Evolutionary conservation across 2,888 invertebrate species (phyloP), one percentile per base, ranked within the genome.

Genomic region (Chrysolina oricalcia): DNA sequence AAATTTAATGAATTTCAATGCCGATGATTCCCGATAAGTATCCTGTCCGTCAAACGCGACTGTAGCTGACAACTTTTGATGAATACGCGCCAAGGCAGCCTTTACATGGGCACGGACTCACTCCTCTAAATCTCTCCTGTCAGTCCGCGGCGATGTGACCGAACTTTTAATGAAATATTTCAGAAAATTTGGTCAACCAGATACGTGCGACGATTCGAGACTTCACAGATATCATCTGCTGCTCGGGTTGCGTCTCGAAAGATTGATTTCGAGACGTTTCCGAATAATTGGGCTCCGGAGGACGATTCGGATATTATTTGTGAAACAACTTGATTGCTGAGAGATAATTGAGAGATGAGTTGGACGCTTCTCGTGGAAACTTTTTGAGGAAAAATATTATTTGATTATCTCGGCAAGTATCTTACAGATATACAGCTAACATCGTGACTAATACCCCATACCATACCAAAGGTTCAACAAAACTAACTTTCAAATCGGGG

Each of bases 11-110:
- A 73, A 75, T 78, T 77, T 74, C 72, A 67, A 73, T 76, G 74
- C 70, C 70, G 72, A 76, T 74, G 67, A 65, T 73, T 67, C 66
- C 63, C 68, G 75, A 75, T 77, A 74, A 77, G 76, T 76, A 74
- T 78, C 79, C 79, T 78, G 82, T 82, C 78, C 81, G 81, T 84
- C 83, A 83, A 75, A 77, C 78, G 79, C 80, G 81, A 80, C 81
- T 78, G 83, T 80, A 82, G 84, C 81, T 85, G 84, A 84, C 84
- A 84, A 80, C 83, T 81, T 81, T 82, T 85, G 85, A 85, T 85
- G 83, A 81, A 85, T 85, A 82, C 78, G 76, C 75, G 78, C 78
- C 78, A 78, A 77, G 81, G 80, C 81, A 81, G 80, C 72, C 83
- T 83, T 80, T 83, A 85, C 83, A 83, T 82, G 83, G 82, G 81